phyloP scores from a whole-genome alignment of 1,140 invertebrate species.

The Calliopsis andreniformis region DNA sequence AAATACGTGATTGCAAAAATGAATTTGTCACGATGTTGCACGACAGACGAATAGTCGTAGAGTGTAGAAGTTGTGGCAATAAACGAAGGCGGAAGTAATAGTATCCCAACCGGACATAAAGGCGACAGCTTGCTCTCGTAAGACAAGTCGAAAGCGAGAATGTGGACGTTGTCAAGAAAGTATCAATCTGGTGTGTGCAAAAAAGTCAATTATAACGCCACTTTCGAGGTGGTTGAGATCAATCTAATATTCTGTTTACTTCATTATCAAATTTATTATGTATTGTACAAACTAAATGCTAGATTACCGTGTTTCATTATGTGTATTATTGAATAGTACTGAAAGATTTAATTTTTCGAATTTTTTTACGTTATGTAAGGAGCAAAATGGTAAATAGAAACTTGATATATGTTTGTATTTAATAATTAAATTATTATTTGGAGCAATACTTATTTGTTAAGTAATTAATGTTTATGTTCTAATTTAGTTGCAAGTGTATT shows the following conservation, averaged over 20 bases:
- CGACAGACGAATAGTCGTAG: not conserved
- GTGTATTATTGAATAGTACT: too few species aligned
- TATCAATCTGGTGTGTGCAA: not conserved
- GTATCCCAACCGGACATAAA: slow-evolving; percentile 25
- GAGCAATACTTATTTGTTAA: too few species aligned
- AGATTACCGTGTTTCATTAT: too few species aligned
- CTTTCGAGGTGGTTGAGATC: not conserved
- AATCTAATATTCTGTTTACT: not conserved
- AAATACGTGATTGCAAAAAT: not conserved
- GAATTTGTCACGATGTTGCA: not conserved
- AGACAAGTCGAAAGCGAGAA: slow-evolving; percentile 47
- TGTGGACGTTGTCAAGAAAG: not conserved
- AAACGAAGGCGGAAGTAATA: slow-evolving; percentile 21
- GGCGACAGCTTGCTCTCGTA: slow-evolving; percentile 23
- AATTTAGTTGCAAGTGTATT: too few species aligned
- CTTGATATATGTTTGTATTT: too few species aligned
- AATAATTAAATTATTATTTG: too few species aligned
- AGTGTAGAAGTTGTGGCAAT: slow-evolving; percentile 18
- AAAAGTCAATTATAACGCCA: not conserved
- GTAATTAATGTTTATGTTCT: too few species aligned
- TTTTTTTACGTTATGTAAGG: too few species aligned
- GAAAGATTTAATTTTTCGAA: too few species aligned
- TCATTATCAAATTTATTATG: not conserved
- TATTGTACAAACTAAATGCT: not conserved
- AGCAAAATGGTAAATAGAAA: too few species aligned